Base-by-base conservation (phyloP, 2,888 invertebrate species). In the Drosophila longiperda region DNA sequence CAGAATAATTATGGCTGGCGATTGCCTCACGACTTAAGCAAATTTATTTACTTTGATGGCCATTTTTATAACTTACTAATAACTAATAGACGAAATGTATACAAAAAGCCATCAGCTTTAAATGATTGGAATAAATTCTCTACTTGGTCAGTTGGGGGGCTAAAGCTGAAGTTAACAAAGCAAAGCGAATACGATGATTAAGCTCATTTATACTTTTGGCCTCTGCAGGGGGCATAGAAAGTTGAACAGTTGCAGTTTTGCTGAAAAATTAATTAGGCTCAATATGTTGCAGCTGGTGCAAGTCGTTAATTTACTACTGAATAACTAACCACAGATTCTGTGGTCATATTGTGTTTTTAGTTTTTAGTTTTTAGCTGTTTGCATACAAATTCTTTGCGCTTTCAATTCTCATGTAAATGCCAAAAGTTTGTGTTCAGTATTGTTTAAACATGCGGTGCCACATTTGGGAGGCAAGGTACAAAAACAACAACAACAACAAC, bases 321-420 rank as follows among this genome's bases (percentile, higher is more conserved):
- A 32, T 57, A 42, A 17, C 57, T 57, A 57, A 23, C 15, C 29
- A 78, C 68, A 87, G 82, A 87, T 75, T 83, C 85, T 87, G 17
- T 73, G 73, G 54, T 85, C 83, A 88, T 88, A 85, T 88, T 88
- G 77, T 83, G 80, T 65, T 57, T 38, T 17, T 60, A 45, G 69
- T 38, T 63, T 61, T 32, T 32, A 23, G 45, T 45, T 45, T 45
- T 45, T 45, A 45, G 45, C 26, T 45, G 45, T 42, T 52, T 42
- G 54, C 54, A 29, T 40, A 59, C 68, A 70, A 66, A 63, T 66
- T 83, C 78, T 80, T 83, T 78, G 71, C 65, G 78, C 75, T 73
- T 63, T 73, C 75, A 82, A 87, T 86, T 86, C 90, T 87, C 88
- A 88, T 86, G 86, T 85, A 82, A 88, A 87, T 82, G 86, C 78